Conservation (phyloP, 2,888 invertebrate genomes). For the Apamea anceps region DNA sequence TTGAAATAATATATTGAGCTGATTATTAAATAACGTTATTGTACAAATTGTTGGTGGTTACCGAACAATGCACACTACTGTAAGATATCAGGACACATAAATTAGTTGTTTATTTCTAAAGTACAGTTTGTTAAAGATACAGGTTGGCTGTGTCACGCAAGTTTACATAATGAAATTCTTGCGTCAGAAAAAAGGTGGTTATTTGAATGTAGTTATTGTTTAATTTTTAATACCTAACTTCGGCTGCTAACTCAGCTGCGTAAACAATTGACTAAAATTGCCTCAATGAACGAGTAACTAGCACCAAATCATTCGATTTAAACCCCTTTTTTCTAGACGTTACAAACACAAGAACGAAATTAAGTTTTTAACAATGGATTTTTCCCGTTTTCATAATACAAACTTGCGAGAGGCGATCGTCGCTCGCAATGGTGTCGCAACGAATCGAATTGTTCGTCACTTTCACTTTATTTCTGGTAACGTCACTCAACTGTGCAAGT, state of each 20-base stretch:
- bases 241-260: conserved; percentile 42
- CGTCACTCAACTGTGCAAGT: conserved; percentile 52
- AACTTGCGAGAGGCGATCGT: conserved; percentile 52
- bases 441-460: conserved; percentile 44
- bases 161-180: conserved; percentile 13
- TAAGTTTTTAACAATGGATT: conserved; percentile 35
- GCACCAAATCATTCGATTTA: neutral
- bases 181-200: neutral
- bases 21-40: conserved; percentile 35
- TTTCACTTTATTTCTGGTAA: conserved; percentile 59
- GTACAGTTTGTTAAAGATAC: conserved; percentile 40
- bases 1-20: conserved; percentile 44
- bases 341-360: conserved; percentile 21
- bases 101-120: conserved; percentile 50
- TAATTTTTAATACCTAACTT: conserved; percentile 8
- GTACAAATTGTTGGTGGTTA: conserved; percentile 60
- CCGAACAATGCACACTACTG: conserved; percentile 55
- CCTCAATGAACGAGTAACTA: neutral
- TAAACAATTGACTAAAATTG: conserved; percentile 37
- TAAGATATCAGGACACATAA: conserved; percentile 47
- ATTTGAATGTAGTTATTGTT: conserved; percentile 6
- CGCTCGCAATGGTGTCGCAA: conserved; percentile 52
- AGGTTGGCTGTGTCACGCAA: conserved; percentile 36
- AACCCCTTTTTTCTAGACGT: conserved; percentile 11
- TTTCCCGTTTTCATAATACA: conserved; percentile 45